Base-by-base conservation (phyloP, 2,113 vertebrate genomes). In the Nothoprocta pentlandii region DNA sequence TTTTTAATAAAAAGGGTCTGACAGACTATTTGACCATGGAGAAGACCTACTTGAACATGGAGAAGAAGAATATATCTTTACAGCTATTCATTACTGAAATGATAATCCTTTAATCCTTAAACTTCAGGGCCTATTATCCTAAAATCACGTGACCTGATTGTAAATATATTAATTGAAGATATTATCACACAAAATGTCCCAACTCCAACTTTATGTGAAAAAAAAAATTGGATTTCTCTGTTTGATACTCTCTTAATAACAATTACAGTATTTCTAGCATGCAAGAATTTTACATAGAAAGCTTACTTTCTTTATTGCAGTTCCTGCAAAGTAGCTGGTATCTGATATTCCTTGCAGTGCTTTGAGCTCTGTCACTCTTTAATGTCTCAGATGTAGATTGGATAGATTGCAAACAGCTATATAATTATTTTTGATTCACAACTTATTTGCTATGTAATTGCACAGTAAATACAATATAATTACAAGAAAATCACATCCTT, bases 371-470 rank as follows among this genome's bases (percentile, higher is more conserved):
- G 92, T 74, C 74, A 95, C 46, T 95, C 51, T 90, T 95, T 94
- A 64, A 64, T 79, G 36, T 97, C 26, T 78, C 79, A 96, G 79
- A 90, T 95, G 97, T 96, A 56, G 76, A 95, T 83, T 92, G 94
- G 68, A 93, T 76, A 91, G 51, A 90, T 83, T 74, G 92, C 64
- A 96, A 96, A 96, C 42, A 96, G 83, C 90, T 63, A 93, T 80
- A 67, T 28, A 84, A 80, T 93, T 90, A 93, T 92, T 96, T 94
- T 95, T 87, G 78, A 94, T 94, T 97, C 91, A 94, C 62, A 81
- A 90, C n/a, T 91, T 96, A 94, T 87, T 96, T 94, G 89, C 71
- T 96, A 86, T 47, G 42, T 89, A 96, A 96, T 96, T 97, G 77
- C 67, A 87, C 85, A 93, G 46, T 75, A 96, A 97, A 86, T 96